Conservation (phyloP, 2,888 invertebrate genomes). For the Xiphydria camelus region DNA sequence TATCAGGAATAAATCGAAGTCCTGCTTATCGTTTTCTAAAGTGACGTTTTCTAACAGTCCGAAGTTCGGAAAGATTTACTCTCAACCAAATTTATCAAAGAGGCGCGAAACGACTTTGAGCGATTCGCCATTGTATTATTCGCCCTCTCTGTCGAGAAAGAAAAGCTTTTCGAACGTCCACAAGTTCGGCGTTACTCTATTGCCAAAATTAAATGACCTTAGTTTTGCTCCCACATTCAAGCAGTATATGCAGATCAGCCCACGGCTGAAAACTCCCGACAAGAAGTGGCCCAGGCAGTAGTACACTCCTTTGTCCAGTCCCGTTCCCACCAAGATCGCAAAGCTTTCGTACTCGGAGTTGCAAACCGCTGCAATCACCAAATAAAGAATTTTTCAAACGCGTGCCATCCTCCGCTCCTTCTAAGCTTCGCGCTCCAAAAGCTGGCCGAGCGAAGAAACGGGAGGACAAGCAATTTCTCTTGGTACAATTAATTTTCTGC, state of each 20-base stretch:
- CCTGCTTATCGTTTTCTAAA: constrained; percentile 35
- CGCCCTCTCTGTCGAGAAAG: constrained; percentile 10
- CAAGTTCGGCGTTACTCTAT: constrained; percentile 16
- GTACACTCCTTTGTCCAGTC: constrained; percentile 36
- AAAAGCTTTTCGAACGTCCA: constrained; percentile 25
- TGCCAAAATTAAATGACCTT: constrained; percentile 22
- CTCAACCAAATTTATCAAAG: constrained; percentile 38
- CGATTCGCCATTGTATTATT: constrained; percentile 21
- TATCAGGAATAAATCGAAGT: constrained; percentile 42
- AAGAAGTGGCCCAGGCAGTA: constrained; percentile 31
- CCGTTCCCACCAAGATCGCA: constrained; percentile 38
- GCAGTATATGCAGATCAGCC: constrained; percentile 34
- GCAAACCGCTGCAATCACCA: neutral
- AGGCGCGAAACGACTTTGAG: constrained; percentile 20
- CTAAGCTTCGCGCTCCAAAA: constrained; percentile 7
- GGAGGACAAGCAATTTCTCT: constrained; percentile 35
- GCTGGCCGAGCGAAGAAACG: constrained; percentile 13
- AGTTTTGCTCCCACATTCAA: constrained; percentile 41
- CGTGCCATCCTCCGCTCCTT: neutral
- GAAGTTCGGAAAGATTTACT: constrained; percentile 34
- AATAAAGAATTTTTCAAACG: no score
- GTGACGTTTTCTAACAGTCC: constrained; percentile 23
- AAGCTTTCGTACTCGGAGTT: constrained; percentile 30
- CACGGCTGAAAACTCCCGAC: constrained; percentile 23
- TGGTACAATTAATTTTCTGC: constrained; percentile 31